Base-by-base conservation (phyloP, 2,797 vertebrate genomes). In the Pampus argenteus region DNA sequence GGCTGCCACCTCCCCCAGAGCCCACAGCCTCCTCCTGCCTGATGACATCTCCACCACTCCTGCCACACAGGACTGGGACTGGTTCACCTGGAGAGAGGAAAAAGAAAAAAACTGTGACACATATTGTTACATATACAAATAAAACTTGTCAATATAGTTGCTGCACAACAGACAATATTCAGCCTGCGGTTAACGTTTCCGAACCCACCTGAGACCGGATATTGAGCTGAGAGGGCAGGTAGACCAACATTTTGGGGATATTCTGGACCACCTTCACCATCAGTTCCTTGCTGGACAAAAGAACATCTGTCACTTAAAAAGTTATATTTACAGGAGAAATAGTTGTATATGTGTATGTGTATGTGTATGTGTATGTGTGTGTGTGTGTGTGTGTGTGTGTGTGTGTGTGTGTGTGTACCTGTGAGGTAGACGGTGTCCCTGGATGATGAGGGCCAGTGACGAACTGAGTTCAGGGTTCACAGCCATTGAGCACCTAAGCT, bases 261-360 rank as follows among this genome's bases (percentile, higher is more conserved):
- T 85, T 94, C 86, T 96, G 95, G 66, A 86, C 82, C 60, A 93
- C 82, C 62, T 94, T 94, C 78, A 95, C 60, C 79, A 83, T 89
- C 74, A 96, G 62, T 63, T 95, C 93, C 81, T 94, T 93, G 73
- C 96, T 97, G 80, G 74, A 92, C 76, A 83, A 48, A 68, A 91
- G 36, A 89, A 64, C 79, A 65, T 8, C 2, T n/a, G 28, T 81
- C 57, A 83, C 10, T 58, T 51, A 28, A 22, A 25, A 14, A n/a
- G n/a, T n/a, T 11, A 9, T 51, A 49, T 13, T 81, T 79, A 86
- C 11, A 48, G 23, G 13, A 34, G 17, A 26, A n/a, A 31, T 17
- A 9, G 20, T 15, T 23, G 15, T 51, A 15, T 28, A 5, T 18
- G 25, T 26, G 4, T 38, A 11, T 44, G 6, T 44, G 6, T 25